Evolutionary conservation across 2,797 vertebrate genomes (phyloP).

Genomic region (Potorous gilbertii): DNA sequence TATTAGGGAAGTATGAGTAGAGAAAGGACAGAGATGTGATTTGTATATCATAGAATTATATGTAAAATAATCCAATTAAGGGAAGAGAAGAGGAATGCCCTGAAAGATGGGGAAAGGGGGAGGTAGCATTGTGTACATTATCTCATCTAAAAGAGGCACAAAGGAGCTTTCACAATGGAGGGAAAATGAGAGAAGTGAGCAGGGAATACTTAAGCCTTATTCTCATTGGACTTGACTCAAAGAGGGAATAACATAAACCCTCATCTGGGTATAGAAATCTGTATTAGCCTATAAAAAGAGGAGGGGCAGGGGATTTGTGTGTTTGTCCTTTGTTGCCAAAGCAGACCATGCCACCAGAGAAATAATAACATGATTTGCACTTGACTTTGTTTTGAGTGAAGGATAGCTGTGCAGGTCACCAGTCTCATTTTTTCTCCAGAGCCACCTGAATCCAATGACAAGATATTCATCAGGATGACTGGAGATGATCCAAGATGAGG

Average conservation of each 20-base stretch:
- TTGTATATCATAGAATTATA: not conserved
- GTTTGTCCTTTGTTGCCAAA: too few relatives aligned
- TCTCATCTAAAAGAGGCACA: not conserved
- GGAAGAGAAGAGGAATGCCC: not conserved
- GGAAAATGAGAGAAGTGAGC: not conserved
- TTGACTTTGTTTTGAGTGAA: too few relatives aligned
- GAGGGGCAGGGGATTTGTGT: not conserved
- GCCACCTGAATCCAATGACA: too few relatives aligned
- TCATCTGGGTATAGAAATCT: not conserved
- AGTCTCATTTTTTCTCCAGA: too few relatives aligned
- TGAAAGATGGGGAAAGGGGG: not conserved
- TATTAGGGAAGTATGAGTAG: not conserved
- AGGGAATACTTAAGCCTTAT: not conserved
- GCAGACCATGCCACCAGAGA: too few relatives aligned
- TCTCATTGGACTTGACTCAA: not conserved
- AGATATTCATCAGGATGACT: too few relatives aligned
- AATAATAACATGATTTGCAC: too few relatives aligned
- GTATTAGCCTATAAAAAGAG: not conserved
- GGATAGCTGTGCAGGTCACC: too few relatives aligned
- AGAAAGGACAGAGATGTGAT: not conserved
- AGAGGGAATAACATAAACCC: not conserved
- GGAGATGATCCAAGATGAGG: too few relatives aligned
- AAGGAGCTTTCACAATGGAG: not conserved
- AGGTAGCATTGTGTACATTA: not conserved
- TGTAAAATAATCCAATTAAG: not conserved